phyloP scores from a whole-genome alignment of 2,113 vertebrate species.

The Triplophysa dalaica region DNA sequence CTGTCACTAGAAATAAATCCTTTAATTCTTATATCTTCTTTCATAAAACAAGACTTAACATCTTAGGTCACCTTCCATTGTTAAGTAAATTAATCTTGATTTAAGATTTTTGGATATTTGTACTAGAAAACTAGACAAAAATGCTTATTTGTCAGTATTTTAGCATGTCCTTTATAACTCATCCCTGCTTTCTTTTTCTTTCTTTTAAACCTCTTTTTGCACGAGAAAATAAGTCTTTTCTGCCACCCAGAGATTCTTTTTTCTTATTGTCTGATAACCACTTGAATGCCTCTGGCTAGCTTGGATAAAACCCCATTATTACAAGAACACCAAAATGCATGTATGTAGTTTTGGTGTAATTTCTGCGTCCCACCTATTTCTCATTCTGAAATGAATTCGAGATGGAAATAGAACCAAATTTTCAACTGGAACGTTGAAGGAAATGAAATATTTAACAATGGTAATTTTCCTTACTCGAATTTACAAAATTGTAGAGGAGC shows the following conservation, averaged over 20 bases:
- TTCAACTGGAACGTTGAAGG: constrained; percentile 47
- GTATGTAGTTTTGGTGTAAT: constrained; percentile 49
- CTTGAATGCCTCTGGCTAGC: constrained; percentile 37
- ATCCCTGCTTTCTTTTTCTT: no score
- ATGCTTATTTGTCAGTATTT: neutral
- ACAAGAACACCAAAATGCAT: constrained; percentile 41
- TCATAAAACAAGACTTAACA: no score
- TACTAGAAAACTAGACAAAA: no score
- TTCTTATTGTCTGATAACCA: constrained; percentile 22
- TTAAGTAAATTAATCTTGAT: no score
- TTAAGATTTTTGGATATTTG: no score
- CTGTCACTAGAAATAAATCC: no score
- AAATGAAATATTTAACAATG: constrained; percentile 63
- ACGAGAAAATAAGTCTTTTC: neutral
- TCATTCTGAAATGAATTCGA: constrained; percentile 54
- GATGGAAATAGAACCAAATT: constrained; percentile 57
- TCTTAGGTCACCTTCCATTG: no score
- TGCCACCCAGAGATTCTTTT: neutral
- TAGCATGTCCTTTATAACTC: neutral
- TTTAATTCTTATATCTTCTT: no score
- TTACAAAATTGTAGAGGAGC: constrained; percentile 61
- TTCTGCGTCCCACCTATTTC: constrained; percentile 51
- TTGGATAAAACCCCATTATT: constrained; percentile 47
- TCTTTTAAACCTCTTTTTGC: neutral
- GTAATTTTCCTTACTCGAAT: constrained; percentile 58